Conservation (phyloP, 2,797 vertebrate species). For the Neomorphus geoffroyi region DNA sequence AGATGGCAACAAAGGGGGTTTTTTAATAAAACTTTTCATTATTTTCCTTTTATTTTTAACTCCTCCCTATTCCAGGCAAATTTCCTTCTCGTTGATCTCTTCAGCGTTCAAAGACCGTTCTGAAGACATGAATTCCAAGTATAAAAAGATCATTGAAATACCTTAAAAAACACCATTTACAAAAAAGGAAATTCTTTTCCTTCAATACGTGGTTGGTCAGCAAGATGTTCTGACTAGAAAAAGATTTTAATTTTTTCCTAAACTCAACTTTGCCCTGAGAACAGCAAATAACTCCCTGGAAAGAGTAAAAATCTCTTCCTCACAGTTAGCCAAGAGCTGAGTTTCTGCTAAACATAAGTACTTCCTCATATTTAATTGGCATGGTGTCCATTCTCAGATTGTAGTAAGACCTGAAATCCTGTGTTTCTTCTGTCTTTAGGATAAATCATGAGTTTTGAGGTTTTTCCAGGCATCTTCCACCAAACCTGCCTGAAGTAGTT, state of each 20-base stretch:
- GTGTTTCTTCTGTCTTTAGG: neutral
- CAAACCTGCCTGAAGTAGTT: neutral
- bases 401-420: neutral
- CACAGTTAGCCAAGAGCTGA: neutral
- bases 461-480: neutral
- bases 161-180: neutral
- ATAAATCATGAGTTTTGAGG: neutral
- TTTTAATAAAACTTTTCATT: neutral
- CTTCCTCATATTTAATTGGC: neutral
- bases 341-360: neutral
- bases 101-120: neutral
- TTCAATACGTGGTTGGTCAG: neutral
- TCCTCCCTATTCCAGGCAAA: neutral
- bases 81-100: neutral
- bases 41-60: neutral
- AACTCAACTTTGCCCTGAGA: neutral
- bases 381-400: fast-evolving
- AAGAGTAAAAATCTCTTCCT: too few relatives aligned
- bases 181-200: neutral
- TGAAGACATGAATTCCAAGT: neutral
- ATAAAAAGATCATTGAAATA: neutral
- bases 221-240: neutral
- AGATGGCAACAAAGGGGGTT: neutral
- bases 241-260: neutral
- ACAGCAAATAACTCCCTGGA: neutral